A percentile compares a stretch with the other conserved stretches of the same genome.
These are phyloP conservation scores for Dinoponera quadriceps DNA, from an alignment of 1,140 invertebrate species.

Conservation along the genomic window DNA sequence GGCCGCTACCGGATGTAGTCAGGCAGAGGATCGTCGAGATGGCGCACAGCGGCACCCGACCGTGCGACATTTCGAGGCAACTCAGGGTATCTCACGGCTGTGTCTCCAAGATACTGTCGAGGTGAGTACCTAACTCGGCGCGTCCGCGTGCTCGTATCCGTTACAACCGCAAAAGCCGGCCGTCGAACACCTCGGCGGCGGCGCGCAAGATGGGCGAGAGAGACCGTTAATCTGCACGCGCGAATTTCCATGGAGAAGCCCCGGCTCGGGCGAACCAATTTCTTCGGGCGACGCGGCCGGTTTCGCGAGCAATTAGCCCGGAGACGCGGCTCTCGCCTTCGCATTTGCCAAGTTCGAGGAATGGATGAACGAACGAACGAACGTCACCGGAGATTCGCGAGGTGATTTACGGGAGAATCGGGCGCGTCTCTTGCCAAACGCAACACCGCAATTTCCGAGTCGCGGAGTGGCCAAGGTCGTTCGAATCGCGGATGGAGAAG, in stretches of 20 bases:
- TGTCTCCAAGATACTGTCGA: constrained; percentile 97
- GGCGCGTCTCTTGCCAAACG: constrained; percentile 61
- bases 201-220: constrained; percentile 13
- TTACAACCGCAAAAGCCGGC: constrained; percentile 64
- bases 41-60: constrained; percentile 97
- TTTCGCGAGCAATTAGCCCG: neutral
- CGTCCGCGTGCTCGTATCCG: constrained; percentile 63
- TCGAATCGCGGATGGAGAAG: constrained; percentile 42
- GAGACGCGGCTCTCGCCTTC: constrained; percentile 11
- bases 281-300: neutral
- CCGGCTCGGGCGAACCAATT: neutral
- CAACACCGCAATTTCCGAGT: constrained; percentile 66
- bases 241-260: neutral
- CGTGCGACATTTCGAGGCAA: constrained; percentile 97
- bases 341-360: constrained; percentile 33
- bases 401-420: constrained; percentile 64
- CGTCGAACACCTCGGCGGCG: neutral
- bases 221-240: neutral
- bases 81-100: constrained; percentile 96
- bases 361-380: constrained; percentile 36
- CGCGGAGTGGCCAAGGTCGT: constrained; percentile 54
- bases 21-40: constrained; percentile 97
- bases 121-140: constrained; percentile 88
- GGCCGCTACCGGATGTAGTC: constrained; percentile 97
- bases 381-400: constrained; percentile 23